Conservation (phyloP, 2,888 invertebrate species). For the Ichneumoninae sp. region DNA sequence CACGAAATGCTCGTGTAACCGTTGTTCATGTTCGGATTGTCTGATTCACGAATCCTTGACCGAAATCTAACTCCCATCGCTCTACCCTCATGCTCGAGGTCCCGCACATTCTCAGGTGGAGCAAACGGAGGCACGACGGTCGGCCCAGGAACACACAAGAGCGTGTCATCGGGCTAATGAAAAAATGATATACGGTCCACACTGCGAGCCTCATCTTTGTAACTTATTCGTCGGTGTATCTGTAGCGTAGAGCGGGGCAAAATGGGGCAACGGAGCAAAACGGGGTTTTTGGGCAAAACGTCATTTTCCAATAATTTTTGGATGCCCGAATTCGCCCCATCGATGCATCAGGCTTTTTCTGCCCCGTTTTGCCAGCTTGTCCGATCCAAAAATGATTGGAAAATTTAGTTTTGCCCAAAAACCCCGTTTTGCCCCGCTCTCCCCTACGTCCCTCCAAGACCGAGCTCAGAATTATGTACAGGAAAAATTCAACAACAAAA, state of each 20-base stretch:
- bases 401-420: no score
- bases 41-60: slow-evolving; percentile 50
- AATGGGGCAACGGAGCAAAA: no score
- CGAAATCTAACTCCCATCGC: slow-evolving; percentile 51
- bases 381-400: no score
- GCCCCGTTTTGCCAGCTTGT: no score
- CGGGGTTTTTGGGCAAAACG: no score
- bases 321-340: no score
- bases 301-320: no score
- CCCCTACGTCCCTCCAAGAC: background rate
- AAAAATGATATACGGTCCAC: background rate
- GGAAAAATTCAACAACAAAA: background rate
- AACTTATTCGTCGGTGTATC: background rate
- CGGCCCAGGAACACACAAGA: background rate
- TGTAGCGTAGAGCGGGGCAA: no score
- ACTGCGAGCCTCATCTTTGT: background rate
- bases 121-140: background rate
- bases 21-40: slow-evolving; percentile 12
- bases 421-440: no score
- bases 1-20: background rate
- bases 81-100: slow-evolving; percentile 56
- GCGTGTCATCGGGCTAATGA: slow-evolving; percentile 5
- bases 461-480: background rate
- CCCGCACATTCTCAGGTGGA: slow-evolving; percentile 44
- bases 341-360: no score